Conservation (phyloP, 2,797 vertebrate species). For the Varecia variegata region DNA sequence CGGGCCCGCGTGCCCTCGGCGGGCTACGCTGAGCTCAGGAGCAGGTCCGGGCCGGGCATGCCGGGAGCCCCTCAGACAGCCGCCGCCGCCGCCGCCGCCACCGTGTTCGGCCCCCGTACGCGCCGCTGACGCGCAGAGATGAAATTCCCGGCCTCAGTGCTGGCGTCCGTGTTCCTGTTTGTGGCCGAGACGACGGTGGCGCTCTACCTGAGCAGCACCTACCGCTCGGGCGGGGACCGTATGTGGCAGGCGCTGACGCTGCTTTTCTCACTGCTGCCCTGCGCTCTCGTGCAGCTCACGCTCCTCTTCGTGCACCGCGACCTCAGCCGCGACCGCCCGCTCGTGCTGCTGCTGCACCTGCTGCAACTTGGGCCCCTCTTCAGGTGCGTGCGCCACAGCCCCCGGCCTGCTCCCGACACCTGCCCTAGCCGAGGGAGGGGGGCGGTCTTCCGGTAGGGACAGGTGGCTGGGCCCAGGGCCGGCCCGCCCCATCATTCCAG, state of each 20-base stretch:
- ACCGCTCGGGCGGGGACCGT: slow-evolving; percentile 91
- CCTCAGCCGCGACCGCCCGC: slow-evolving; percentile 94
- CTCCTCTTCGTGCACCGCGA: slow-evolving; percentile 97
- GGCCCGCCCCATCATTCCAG: neutral
- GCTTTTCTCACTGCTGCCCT: slow-evolving; percentile 94
- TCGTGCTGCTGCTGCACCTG: slow-evolving; percentile 95
- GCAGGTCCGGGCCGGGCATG: slow-evolving; percentile 4
- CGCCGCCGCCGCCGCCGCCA: neutral
- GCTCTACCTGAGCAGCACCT: slow-evolving; percentile 94
- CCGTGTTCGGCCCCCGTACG: neutral
- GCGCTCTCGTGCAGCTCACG: slow-evolving; percentile 94
- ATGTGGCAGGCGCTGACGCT: slow-evolving; percentile 96
- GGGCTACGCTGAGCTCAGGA: slow-evolving; percentile 3
- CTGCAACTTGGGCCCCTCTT: slow-evolving; percentile 95
- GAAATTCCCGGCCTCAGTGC: slow-evolving; percentile 94
- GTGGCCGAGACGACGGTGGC: slow-evolving; percentile 93
- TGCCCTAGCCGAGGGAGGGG: neutral
- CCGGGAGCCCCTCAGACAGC: neutral
- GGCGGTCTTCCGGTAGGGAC: neutral
- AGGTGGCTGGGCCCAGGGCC: neutral
- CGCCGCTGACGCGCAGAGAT: slow-evolving; percentile 83
- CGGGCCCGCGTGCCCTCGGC: slow-evolving; percentile 33
- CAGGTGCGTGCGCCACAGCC: slow-evolving; percentile 85
- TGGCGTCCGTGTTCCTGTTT: slow-evolving; percentile 94
- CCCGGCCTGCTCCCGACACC: neutral